Percentiles rank a stretch among this genome's conserved stretches.
Conservation (phyloP, 2,797 vertebrate genomes). For the Orientallactaga sibirica region DNA sequence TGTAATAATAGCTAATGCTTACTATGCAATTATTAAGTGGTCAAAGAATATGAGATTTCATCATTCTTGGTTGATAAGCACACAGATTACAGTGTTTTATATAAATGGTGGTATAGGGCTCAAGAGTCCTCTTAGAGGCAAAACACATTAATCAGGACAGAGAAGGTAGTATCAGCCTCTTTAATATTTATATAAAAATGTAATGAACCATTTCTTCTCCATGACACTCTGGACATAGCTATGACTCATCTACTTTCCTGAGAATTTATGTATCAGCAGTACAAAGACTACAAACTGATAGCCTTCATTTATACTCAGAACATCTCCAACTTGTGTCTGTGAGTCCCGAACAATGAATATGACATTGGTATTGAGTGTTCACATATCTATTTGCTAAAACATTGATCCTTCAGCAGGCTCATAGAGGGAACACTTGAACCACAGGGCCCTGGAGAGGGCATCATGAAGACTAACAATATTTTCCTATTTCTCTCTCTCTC, state of each 20-base stretch:
- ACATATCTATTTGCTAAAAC: neutral
- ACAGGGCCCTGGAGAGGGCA: too few relatives aligned
- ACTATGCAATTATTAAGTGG: neutral
- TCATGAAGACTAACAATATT: too few relatives aligned
- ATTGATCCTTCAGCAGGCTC: too few relatives aligned
- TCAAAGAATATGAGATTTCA: neutral
- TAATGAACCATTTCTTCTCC: neutral
- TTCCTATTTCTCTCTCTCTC: too few relatives aligned
- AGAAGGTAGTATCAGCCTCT: neutral
- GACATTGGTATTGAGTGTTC: neutral
- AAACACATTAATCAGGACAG: neutral
- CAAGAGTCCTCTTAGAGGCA: neutral
- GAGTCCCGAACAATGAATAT: neutral
- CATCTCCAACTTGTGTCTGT: too few relatives aligned
- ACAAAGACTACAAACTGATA: neutral
- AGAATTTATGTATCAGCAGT: neutral
- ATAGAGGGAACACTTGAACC: too few relatives aligned
- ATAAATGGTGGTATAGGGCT: neutral
- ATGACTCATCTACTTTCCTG: neutral
- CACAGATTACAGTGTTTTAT: neutral
- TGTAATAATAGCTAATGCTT: neutral
- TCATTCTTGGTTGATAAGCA: neutral
- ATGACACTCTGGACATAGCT: neutral
- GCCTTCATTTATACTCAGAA: fast-evolving
- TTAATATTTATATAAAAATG: neutral